Evolutionary conservation across 2,888 invertebrate species (phyloP), one percentile per base, ranked within the genome.

Genomic region (Chrysolina haemoptera): DNA sequence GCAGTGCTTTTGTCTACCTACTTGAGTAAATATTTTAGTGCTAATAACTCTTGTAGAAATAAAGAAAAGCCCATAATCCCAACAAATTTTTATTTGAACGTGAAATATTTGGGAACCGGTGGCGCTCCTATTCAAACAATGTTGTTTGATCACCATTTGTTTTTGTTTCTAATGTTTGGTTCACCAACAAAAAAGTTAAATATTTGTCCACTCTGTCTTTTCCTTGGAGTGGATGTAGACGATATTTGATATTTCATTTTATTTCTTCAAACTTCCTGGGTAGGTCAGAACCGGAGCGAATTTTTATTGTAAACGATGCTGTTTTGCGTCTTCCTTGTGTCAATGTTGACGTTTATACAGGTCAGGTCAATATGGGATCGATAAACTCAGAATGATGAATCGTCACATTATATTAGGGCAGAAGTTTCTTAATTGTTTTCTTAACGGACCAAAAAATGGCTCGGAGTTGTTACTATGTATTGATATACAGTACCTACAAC

Each of bases 61-160:
- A 67, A 67, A 67, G 67, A 12, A 67, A 74, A 76, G 69, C 67
- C 68, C 69, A 74, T 74, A 41, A 67, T 50, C 67, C 53, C 40
- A 35, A 76, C 68, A 74, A 67, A 75, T 76, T 78, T 66, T 41
- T 78, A 71, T 70, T 73, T 65, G 68, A 41, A 55, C 78, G 48
- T 27, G n/a, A 50, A 67, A 55, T 53, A 53, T 67, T 67, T 40
- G 40, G 18, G 40, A 53, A 78, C 77, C 78, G 76, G 81, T 81
- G 82, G 82, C 81, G 80, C 82, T 78, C 75, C 69, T 79, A 78
- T 73, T 76, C 80, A 82, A 82, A 82, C 78, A 82, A 81, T 79
- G 75, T 77, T 82, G 76, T 82, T 82, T 82, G 80, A 65, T 77
- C 80, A 78, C 72, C 80, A 82, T 82, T 82, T 81, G 82, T 82